Base-by-base conservation (phyloP, 2,888 invertebrate species). In the Chymomyza fuscimana region DNA sequence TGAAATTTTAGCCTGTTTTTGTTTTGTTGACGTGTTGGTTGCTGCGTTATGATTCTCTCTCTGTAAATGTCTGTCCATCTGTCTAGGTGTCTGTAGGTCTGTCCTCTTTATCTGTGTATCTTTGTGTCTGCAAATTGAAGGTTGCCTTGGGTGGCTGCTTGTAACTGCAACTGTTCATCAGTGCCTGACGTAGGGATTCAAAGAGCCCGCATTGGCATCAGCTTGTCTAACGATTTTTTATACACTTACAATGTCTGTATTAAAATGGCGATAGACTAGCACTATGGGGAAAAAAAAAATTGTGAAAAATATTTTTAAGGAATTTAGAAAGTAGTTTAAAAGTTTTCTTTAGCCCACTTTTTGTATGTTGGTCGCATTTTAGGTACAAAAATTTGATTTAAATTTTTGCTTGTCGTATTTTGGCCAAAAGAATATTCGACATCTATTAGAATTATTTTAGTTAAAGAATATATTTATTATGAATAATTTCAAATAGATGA, bases 1-100 rank as follows among this genome's bases (percentile, higher is more conserved):
- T 60, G 64, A 70, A 72, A 71, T 70, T 69, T 36, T 68, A 75
- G 67, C 67, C 69, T 60, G 74, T 78, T 67, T 70, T 78, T 79
- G 10, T 73, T 70, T 32, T 64, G 51, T 50, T 63, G 63, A 63
- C 22, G 63, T 46, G 46, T 54, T 63, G 63, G 9, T 5, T 50
- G 22, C 12, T 22, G 22, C 12, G 10, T 25, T 63, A 16, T 46
- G 50, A 19, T 63, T 25, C 22, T 15, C 40, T 46, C 40, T 46
- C 40, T 46, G 6, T 46, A 10, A 32, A 32, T 12, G 40, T 46
- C 40, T 12, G 40, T 46, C 40, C 40, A 3, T 2, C 12, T 12
- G 61, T n/a, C 15, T 15, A 4, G 9, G 4, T 32, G 61, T 61
- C 15, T 15, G 56, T 58, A 3, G 6, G 15, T 29, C 40, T 40